Base-by-base conservation (phyloP, 2,797 vertebrate species). In the Ciconia nigra region DNA sequence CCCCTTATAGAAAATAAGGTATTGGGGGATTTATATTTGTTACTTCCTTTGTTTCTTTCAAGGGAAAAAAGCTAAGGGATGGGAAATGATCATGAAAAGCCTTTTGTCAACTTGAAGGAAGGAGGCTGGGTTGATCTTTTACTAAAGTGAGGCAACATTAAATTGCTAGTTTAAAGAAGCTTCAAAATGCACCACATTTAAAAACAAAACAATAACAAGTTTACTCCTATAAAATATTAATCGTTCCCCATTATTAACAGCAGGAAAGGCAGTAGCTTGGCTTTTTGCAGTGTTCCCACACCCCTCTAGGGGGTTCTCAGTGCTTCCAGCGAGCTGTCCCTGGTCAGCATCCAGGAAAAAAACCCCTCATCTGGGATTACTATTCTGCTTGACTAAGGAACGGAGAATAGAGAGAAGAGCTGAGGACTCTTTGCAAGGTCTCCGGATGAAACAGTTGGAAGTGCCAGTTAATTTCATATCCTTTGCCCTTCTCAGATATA, bases 31-130 rank as follows among this genome's bases (percentile, higher is more conserved):
- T 92, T 81, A 10, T 57, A 26, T 96, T 94, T 95, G 42, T 86
- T 83, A 62, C 29, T 85, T 44, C 61, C 29, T 88, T 92, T 94
- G 74, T 95, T 92, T 95, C 72, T 78, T 92, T 85, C 49, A 69
- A 49, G 42, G 63, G 55, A 70, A 81, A 55, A 95, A 82, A 81
- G 61, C 89, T 57, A 80, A 93, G 80, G 88, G 59, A 89, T 92
- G 87, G 70, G 74, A 84, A 93, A 92, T 9, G 21, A 94, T 92
- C 85, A 78, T 51, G 58, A 83, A 87, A 96, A 87, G 44, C 61
- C 63, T 87, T 74, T 80, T 93, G 87, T 39, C 76, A 82, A 0
- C 37, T 44, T 33, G 72, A 78, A 74, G 73, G 58, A 79, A 91
- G 54, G 19, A 51, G 76, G 61, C 37, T 72, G 76, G 17, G 55